Evolutionary conservation across 2,797 vertebrate genomes (phyloP).

Genomic region (Hyperoplus immaculatus): DNA sequence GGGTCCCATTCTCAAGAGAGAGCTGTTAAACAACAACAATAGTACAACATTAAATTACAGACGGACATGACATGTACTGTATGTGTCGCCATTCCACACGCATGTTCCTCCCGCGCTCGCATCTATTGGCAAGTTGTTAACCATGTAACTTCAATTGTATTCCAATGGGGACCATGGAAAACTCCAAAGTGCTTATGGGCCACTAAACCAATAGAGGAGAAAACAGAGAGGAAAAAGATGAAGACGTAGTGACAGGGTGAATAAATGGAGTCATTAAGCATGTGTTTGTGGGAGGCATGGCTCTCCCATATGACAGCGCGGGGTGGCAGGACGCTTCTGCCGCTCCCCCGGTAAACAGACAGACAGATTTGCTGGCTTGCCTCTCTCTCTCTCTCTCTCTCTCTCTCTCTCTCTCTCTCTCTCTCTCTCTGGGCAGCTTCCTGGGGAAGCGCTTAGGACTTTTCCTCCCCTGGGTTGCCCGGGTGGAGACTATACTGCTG

Average conservation of each 20-base stretch:
- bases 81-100: background rate
- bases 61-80: too few species aligned
- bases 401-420: slow-evolving; percentile 86
- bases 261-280: slow-evolving; percentile 99
- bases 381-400: slow-evolving; percentile 86
- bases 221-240: slow-evolving; percentile 60
- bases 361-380: slow-evolving; percentile 93
- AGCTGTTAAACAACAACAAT: too few species aligned
- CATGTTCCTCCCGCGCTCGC: background rate
- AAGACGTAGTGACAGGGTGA: slow-evolving; percentile 84
- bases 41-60: too few species aligned
- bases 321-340: slow-evolving; percentile 89
- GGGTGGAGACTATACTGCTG: slow-evolving; percentile 26
- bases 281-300: slow-evolving; percentile 94
- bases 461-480: slow-evolving; percentile 47
- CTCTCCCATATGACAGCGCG: slow-evolving; percentile 94
- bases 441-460: slow-evolving; percentile 73
- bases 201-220: slow-evolving; percentile 89
- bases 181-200: slow-evolving; percentile 93
- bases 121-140: slow-evolving; percentile 17
- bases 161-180: slow-evolving; percentile 22
- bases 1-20: too few species aligned
- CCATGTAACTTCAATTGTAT: slow-evolving; percentile 19
- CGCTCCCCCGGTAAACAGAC: slow-evolving; percentile 93
- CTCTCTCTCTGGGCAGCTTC: slow-evolving; percentile 92